These are phyloP conservation scores for Uria lomvia DNA, from an alignment of 2,113 vertebrate species.

Conservation along the genomic window DNA sequence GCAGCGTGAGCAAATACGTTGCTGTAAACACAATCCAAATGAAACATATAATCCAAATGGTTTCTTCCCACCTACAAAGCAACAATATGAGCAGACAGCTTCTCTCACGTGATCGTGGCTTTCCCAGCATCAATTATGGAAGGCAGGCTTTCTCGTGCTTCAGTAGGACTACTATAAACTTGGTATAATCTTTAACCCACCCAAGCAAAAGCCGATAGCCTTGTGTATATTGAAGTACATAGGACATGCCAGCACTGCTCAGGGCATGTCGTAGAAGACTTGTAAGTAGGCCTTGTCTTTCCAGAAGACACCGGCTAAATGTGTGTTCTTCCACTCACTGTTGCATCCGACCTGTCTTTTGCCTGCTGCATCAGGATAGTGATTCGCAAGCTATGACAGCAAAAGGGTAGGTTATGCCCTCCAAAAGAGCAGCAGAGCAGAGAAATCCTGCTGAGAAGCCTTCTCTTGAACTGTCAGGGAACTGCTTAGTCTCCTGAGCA, in stretches of 20 bases:
- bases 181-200: neutral
- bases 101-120: neutral
- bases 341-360: neutral
- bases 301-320: neutral
- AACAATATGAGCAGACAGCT: neutral
- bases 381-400: neutral
- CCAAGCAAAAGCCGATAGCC: neutral
- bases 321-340: neutral
- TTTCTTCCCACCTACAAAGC: neutral
- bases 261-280: fast-evolving
- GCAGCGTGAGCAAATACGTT: neutral
- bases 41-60: neutral
- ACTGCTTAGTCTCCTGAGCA: neutral
- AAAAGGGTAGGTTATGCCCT: neutral
- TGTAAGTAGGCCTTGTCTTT: neutral
- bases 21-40: neutral
- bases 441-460: neutral
- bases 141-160: neutral
- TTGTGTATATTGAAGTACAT: neutral
- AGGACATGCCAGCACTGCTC: neutral
- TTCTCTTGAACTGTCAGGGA: neutral
- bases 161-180: neutral
- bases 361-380: neutral
- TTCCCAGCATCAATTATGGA: neutral
- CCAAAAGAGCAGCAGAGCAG: neutral